Evolutionary conservation across 2,113 vertebrate genomes (phyloP), one percentile per base, ranked within the genome.

Genomic region (Cephalopholis sonnerati): DNA sequence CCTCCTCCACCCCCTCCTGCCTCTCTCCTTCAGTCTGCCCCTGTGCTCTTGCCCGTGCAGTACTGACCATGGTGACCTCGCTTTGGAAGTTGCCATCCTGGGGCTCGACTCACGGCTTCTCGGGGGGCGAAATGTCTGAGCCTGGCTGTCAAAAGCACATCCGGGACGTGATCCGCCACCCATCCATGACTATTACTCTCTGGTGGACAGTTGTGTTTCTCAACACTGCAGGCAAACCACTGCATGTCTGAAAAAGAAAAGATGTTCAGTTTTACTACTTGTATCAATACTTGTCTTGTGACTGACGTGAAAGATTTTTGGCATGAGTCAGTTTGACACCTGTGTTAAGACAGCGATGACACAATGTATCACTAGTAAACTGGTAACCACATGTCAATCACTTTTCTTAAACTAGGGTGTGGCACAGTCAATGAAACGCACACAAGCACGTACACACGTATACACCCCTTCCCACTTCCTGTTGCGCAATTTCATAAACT

Each of bases 71-170:
- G 4, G 59, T 89, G 91, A 93, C 93, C 91, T 85, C 82, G 53
- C 86, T 82, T 85, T 73, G 82, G 84, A 87, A 84, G 81, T 50
- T 51, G 58, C 24, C 27, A 15, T 75, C 88, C 78, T 0, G 51
- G 41, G 72, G 87, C 82, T 58, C 22, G 11, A 72, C 88, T 87
- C 46, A 7, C 58, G 87, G 90, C 76, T 73, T 89, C 76, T 79
- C 27, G 1, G 11, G 76, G 69, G 86, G 62, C 41, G 58, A 78
- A 81, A 54, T 50, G 77, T 73, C 82, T 22, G 79, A 71, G 51
- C 53, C 9, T 7, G 82, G 86, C 92, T 90, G 92, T 92, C 91
- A 94, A 92, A 93, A 91, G 92, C 87, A 80, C 93, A 94, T 88
- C 58, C 16, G 11, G 67, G 63, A 79, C 36, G 46, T 11, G 74